A percentile compares a stretch with the other conserved stretches of the same genome.
phyloP scores from a whole-genome alignment of 2,797 vertebrate genomes.

The Sebastes trivittatus region DNA sequence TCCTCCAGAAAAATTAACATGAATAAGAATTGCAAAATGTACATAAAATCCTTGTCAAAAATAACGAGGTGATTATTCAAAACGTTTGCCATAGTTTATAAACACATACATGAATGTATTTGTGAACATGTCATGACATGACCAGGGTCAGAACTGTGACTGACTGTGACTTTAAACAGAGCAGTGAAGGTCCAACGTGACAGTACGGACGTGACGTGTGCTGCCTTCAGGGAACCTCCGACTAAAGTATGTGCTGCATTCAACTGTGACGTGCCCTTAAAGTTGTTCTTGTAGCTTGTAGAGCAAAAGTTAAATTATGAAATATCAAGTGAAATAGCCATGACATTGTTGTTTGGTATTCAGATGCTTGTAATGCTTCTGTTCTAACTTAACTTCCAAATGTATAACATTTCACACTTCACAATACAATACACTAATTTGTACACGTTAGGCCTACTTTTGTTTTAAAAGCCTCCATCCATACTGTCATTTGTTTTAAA shows the following conservation, averaged over 20 bases:
- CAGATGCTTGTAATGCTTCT: not conserved
- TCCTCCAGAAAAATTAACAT: not conserved
- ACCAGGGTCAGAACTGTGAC: too few species aligned
- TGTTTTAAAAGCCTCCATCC: not conserved
- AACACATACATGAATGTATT: not conserved
- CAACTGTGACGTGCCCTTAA: not conserved
- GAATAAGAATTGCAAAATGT: not conserved
- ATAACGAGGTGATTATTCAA: not conserved
- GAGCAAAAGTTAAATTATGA: not conserved
- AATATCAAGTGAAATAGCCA: not conserved
- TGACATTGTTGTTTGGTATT: not conserved
- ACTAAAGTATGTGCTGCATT: not conserved
- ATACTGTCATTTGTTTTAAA: not conserved
- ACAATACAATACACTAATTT: not conserved
- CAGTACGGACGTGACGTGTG: not conserved
- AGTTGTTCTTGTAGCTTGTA: too few species aligned
- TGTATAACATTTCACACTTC: not conserved
- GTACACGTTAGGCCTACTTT: not conserved
- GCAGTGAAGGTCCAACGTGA: not conserved
- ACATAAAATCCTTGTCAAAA: not conserved
- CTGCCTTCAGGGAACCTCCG: not conserved
- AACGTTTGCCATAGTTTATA: not conserved
- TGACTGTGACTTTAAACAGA: conserved; percentile 14
- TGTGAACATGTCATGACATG: not conserved
- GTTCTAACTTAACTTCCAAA: not conserved